Base-by-base conservation (phyloP, 2,888 invertebrate genomes). In the Allophyes oxyacanthae region DNA sequence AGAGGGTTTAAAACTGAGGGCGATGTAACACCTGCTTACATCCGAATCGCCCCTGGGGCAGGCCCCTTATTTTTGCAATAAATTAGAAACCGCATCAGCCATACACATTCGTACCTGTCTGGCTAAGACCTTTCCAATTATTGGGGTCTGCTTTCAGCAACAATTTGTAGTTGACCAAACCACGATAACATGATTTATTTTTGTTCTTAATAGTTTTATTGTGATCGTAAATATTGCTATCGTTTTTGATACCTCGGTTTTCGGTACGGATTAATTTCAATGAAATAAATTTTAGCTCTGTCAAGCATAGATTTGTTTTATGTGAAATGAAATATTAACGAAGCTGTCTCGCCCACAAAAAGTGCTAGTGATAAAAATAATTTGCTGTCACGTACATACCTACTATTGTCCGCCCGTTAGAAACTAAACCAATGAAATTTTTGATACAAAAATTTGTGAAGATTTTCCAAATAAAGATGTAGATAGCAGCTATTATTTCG, bases 31-130 rank as follows among this genome's bases (percentile, higher is more conserved):
- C 81, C 83, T 83, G 83, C 77, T 74, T 77, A 64, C 69, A 69
- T 63, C 70, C 62, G 78, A 46, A 40, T 69, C 64, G 62, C 58
- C 73, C 60, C 58, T 11, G 25, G 49, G 64, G 69, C 65, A 54
- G 51, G 56, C 66, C 75, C 74, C 76, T 82, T 79, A 81, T 83
- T 81, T 82, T 83, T 78, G 81, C 79, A 81, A 86, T 86, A 85
- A 85, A 86, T 86, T 82, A 84, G 77, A 68, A 77, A 75, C 77
- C 79, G 65, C 80, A 77, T 80, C 73, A 78, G 73, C 60, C 68
- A 62, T 73, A 76, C 75, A 68, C 77, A 82, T 75, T 75, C 71
- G 67, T 75, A 78, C 72, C 74, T 77, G 74, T 73, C 78, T 42
- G 10, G 28, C 64, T 72, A 72, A 80, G 75, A 72, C 78, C 65